Conservation (phyloP, 2,888 invertebrate species). For the Ophonus ardosiacus region DNA sequence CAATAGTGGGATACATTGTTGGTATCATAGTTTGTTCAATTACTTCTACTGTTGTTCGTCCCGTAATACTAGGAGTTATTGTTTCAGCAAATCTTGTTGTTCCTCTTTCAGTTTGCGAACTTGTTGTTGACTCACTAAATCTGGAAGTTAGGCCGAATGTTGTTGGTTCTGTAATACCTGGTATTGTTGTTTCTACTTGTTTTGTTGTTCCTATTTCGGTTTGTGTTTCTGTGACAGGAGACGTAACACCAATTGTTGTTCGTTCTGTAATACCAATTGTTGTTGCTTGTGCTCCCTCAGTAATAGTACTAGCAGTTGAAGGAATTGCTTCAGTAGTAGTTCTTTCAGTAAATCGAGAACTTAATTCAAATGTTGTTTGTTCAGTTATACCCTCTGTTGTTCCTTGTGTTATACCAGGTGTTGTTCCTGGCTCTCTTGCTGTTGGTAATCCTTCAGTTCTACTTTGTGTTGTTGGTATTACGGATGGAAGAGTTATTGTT, state of each 20-base stretch:
- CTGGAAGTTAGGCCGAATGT: not conserved
- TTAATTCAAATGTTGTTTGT: not conserved
- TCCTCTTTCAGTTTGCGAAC: not conserved
- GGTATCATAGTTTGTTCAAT: constrained; percentile 28
- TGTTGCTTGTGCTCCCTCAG: not conserved
- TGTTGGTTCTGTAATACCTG: not conserved
- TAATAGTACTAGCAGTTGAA: not conserved
- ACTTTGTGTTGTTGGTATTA: constrained; percentile 56
- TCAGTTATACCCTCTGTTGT: not conserved
- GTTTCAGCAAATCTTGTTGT: constrained; percentile 26
- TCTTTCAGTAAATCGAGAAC: not conserved
- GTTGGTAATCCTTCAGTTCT: constrained; percentile 55
- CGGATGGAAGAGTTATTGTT: not conserved
- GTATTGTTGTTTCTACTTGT: not conserved
- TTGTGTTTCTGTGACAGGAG: not conserved
- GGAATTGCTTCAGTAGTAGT: not conserved
- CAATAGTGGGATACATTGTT: no score
- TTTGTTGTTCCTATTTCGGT: not conserved
- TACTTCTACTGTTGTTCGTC: constrained; percentile 64
- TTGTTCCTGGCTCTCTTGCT: constrained; percentile 30
- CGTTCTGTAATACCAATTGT: not conserved
- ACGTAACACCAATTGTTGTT: not conserved
- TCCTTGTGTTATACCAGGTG: not conserved
- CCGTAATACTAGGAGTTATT: constrained; percentile 23
- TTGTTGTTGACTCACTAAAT: not conserved